A percentile compares a stretch with the other conserved stretches of the same genome.
These are phyloP conservation scores for Anser cygnoides DNA, from an alignment of 2,113 vertebrate genomes.

Conservation along the genomic window DNA sequence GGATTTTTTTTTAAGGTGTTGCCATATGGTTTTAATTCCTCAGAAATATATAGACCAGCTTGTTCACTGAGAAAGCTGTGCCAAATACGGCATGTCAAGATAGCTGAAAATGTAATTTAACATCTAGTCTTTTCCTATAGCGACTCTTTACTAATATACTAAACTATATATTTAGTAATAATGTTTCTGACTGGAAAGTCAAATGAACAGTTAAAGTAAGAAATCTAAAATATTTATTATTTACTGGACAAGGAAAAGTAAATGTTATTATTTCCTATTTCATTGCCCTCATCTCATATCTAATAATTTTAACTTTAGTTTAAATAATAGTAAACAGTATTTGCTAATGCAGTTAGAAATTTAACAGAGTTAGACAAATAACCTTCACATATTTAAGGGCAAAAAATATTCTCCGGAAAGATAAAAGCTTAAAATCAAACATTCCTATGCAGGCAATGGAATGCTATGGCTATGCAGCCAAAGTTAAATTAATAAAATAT, in stretches of 20 bases:
- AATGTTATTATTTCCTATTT: constrained; percentile 27
- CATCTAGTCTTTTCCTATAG: constrained; percentile 67
- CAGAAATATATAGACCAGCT: constrained; percentile 77
- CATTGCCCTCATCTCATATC: neutral
- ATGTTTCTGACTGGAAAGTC: constrained; percentile 57
- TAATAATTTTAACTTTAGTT: neutral
- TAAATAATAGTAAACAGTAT: neutral
- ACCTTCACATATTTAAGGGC: neutral
- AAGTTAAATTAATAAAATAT: constrained; percentile 16
- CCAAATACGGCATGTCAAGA: constrained; percentile 74
- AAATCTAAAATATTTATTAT: constrained; percentile 50
- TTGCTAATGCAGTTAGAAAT: neutral
- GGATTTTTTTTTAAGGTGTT: constrained; percentile 68
- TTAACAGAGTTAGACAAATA: constrained; percentile 8
- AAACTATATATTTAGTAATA: neutral
- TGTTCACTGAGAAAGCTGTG: constrained; percentile 65
- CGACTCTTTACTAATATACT: constrained; percentile 35
- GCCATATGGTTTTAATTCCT: constrained; percentile 82
- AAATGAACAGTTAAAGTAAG: constrained; percentile 52
- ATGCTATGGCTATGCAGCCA: neutral
- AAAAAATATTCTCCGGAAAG: neutral
- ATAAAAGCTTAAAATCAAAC: neutral
- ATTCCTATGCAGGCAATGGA: neutral
- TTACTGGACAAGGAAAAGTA: constrained; percentile 22
- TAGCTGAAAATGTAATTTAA: constrained; percentile 75